Base-by-base conservation (phyloP, 1,140 invertebrate genomes). In the Phymorhynchus buccinoides region DNA sequence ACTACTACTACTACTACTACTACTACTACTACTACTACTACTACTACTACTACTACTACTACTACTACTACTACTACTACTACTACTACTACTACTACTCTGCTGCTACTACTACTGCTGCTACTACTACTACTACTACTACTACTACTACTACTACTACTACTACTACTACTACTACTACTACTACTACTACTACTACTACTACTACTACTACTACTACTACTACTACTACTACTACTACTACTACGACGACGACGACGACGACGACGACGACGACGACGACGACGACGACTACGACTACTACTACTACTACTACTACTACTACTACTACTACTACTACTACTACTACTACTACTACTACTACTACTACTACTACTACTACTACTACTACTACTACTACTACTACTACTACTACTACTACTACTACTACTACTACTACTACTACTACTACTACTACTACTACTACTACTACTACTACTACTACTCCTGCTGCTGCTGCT, bases 1-100 rank as follows among this genome's bases (percentile, higher is more conserved):
- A 86, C 68, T 84, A 79, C 81, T 2, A 84, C 30, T 62, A 86
- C 62, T 35, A 80, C 80, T 84, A 39, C 56, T 7, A 84, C 44
- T 30, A 84, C 56, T 66, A 66, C 56, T 66, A 66, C 56, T 66
- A 66, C 56, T 66, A 66, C 56, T 66, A 66, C 56, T 66, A 66
- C 56, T 66, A 66, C 56, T 66, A 66, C 56, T 66, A 66, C 56
- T 66, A 66, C 56, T 66, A 66, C 56, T 66, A 66, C 56, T 66
- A 66, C 56, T 66, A 66, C 56, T 66, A 66, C 56, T 66, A 66
- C 56, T 66, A 66, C 56, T 66, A 66, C 56, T 66, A 18, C 16
- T 66, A n/a, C 16, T 16, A 12, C 16, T n/a, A n/a, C n/a, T n/a
- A n/a, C n/a, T n/a, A n/a, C n/a, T n/a, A n/a, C n/a, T n/a, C n/a